Evolutionary conservation across 2,113 vertebrate genomes (phyloP).

Genomic region (Nansenia antarctica): DNA sequence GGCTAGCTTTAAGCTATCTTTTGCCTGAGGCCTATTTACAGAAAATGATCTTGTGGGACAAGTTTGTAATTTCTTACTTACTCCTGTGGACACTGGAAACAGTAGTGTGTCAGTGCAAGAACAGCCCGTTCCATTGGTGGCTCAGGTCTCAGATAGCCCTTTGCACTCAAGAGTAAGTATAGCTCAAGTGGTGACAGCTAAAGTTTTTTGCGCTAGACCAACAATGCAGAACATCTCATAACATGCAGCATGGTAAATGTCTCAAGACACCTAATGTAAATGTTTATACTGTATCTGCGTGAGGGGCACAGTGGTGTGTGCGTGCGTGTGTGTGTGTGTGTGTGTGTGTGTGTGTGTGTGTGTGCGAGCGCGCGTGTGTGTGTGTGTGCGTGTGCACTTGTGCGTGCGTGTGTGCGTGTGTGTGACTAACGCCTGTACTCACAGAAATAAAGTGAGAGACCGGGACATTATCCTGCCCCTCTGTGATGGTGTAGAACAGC

Average conservation of each 20-base stretch:
- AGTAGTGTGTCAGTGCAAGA: no score
- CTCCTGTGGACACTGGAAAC: no score
- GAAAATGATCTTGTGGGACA: no score
- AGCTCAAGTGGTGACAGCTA: background rate
- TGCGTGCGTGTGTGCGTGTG: no score
- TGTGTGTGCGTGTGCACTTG: background rate
- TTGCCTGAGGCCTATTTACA: no score
- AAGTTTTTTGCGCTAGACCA: background rate
- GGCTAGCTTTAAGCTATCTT: no score
- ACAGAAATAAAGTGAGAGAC: slow-evolving; percentile 82
- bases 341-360: background rate
- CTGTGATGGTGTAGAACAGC: slow-evolving; percentile 86
- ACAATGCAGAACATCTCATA: background rate
- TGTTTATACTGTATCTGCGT: background rate
- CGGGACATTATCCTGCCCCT: slow-evolving; percentile 81
- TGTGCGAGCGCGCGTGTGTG: background rate
- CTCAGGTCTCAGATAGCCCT: background rate
- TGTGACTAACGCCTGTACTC: slow-evolving; percentile 47
- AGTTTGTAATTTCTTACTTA: no score
- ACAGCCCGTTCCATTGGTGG: no score
- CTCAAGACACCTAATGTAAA: background rate
- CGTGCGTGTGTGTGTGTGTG: background rate
- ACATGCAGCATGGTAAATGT: background rate
- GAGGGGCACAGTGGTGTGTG: background rate
- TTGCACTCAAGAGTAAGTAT: background rate